Evolutionary conservation across 2,888 invertebrate genomes (phyloP), one percentile per base, ranked within the genome.

Genomic region (Megastigmus dorsalis): DNA sequence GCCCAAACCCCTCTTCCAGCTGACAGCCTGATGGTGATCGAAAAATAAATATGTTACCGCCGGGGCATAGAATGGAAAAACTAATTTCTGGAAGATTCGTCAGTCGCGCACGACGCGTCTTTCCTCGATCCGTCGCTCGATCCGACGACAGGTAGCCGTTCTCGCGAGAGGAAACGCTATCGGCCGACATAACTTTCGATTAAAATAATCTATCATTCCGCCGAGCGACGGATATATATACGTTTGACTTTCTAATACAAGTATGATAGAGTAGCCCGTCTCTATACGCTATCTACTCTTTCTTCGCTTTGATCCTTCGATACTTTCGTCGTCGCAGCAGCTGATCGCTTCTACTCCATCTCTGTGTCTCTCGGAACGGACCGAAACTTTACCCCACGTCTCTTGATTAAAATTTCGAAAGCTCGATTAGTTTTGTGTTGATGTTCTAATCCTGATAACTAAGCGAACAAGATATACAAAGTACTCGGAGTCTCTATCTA

Each of bases 131-230:
- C 7, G 23, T 43, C 30, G 54, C 13, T 10, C 13, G 3, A 41
- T 30, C 18, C 10, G 18, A 5, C 10, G 33, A 6, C 9, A 15
- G n/a, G n/a, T n/a, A 52, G 23, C 36, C 38, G n/a, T 18, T 41
- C 43, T n/a, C n/a, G n/a, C n/a, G n/a, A n/a, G n/a, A n/a, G n/a
- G n/a, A 6, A 20, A 33, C 13, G 15, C 43, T 43, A 43, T 76
- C 73, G 77, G 76, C 60, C 74, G 73, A 79, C n/a, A 79, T 82
- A 82, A 82, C 80, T 84, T 82, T 50, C 41, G 82, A 84, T 84
- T 83, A 83, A 84, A 84, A 83, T 82, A 80, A 84, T 84, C 82
- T 81, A 82, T 84, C 83, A 84, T 78, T 74, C 73, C n/a, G n/a
- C 71, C 41, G 79, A 79, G 79, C 80, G 84, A 84, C 82, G 81